Base-by-base conservation (phyloP, 2,888 invertebrate species). In the Harpalus rufipes region DNA sequence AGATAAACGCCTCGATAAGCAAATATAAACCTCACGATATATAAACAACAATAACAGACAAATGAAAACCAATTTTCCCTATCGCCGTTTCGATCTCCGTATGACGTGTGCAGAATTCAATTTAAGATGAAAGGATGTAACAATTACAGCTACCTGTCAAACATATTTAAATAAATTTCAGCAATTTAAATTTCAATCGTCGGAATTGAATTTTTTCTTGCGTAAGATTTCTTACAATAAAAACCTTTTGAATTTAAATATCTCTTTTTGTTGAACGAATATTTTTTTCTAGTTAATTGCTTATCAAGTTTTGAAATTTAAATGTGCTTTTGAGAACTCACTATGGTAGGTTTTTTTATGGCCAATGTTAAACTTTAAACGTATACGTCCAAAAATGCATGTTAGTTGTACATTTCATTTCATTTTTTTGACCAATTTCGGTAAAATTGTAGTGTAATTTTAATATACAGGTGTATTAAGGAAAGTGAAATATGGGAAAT, bases 101-200 rank as follows among this genome's bases (percentile, higher is more conserved):
- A 74, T 74, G 72, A 74, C 72, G 72, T 74, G 72, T 74, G 72
- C 72, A 44, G 72, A 74, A 74, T 74, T 74, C 72, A 74, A 74
- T 74, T 74, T 74, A 74, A 44, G 10, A 16, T 74, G 41, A 74
- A 68, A 74, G 72, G 72, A 74, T 44, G 72, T 39, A 74, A 74
- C 44, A 74, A 74, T 74, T 18, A 74, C 72, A 44, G 72, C 41
- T 74, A 44, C 41, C 41, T 74, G 72, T 74, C 44, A 14, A 21
- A 74, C 21, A 41, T 44, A 74, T 74, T 74, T 18, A 74, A 74
- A 74, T 74, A 74, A 74, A 74, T 74, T 74, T 74, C 44, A 74
- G 44, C 72, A 74, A 74, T 74, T 74, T 74, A 18, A 74, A 74
- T 74, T 18, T 74, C 72, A 74, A 74, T 74, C 72, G 44, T 74